Conservation (phyloP, 2,113 vertebrate species). For the Tympanuchus pallidicinctus region DNA sequence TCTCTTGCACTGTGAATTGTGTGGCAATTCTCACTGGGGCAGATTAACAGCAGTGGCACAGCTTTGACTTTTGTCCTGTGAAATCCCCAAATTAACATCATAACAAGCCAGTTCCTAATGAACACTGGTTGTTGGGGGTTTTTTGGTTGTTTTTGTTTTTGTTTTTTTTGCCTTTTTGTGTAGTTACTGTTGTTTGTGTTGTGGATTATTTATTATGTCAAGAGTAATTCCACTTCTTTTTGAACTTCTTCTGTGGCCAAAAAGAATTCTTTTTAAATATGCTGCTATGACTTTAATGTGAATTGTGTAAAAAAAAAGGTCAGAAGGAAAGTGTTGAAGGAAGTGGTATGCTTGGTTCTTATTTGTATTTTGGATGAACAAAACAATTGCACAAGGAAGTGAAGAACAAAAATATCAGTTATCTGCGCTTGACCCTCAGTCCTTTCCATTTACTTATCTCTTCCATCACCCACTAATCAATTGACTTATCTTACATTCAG, state of each 20-base stretch:
- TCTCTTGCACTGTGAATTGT: not conserved
- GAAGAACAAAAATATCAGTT: not conserved
- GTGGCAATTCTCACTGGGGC: not conserved
- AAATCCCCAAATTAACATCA: not conserved
- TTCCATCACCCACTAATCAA: not conserved
- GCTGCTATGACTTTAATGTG: not conserved
- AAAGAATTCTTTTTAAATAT: not conserved
- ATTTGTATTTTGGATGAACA: not conserved
- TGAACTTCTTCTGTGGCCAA: not conserved
- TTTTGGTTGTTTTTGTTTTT: not conserved
- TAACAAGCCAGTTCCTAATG: not conserved
- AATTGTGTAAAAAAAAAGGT: not conserved
- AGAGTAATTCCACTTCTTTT: not conserved
- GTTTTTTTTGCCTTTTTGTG: not conserved
- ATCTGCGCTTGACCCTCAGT: not conserved
- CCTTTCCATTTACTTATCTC: not conserved
- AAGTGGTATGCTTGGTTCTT: not conserved
- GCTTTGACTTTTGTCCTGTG: not conserved
- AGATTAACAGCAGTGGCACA: not conserved
- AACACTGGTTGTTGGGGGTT: not conserved
- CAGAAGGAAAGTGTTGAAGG: not conserved
- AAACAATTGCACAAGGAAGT: not conserved
- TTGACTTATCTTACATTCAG: not conserved
- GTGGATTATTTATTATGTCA: not conserved
- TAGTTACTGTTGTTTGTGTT: not conserved